Percentiles rank a stretch among this genome's conserved stretches.
These are phyloP conservation scores for Drosophila kurseongensis DNA, from an alignment of 1,140 invertebrate genomes.

Conservation along the genomic window DNA sequence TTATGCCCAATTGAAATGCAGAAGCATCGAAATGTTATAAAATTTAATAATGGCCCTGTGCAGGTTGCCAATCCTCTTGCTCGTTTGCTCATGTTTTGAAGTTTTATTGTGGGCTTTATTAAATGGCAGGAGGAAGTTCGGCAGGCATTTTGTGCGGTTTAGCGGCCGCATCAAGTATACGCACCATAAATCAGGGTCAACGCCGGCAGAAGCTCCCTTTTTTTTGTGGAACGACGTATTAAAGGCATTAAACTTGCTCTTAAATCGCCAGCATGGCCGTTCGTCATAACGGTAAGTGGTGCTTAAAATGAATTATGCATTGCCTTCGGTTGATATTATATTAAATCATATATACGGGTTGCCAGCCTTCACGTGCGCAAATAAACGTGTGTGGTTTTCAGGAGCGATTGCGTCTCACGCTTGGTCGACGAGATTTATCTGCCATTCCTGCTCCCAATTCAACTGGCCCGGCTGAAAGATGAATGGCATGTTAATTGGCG, in stretches of 20 bases:
- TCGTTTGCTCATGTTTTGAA: constrained; percentile 48
- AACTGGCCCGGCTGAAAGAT: constrained; percentile 14
- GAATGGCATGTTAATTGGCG: constrained; percentile 68
- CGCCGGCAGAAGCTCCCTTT: constrained; percentile 45
- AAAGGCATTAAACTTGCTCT: constrained; percentile 76
- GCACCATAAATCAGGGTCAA: constrained; percentile 77
- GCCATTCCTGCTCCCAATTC: constrained; percentile 11
- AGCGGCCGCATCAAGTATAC: constrained; percentile 76
- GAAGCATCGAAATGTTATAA: constrained; percentile 79
- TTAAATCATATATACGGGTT: constrained; percentile 18
- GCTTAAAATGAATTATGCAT: constrained; percentile 82
- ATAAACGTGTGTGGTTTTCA: constrained; percentile 23
- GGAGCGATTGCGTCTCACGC: constrained; percentile 19
- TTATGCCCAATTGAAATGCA: constrained; percentile 78
- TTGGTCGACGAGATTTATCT: constrained; percentile 42
- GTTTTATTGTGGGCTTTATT: constrained; percentile 58
- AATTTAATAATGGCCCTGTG: constrained; percentile 68
- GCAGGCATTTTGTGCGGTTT: constrained; percentile 67
- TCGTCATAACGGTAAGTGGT: constrained; percentile 77
- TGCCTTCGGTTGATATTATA: constrained; percentile 49
- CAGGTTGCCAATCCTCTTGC: constrained; percentile 1
- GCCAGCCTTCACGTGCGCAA: constrained; percentile 1
- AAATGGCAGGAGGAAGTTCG: constrained; percentile 34
- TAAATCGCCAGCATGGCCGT: constrained; percentile 67
- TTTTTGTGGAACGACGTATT: constrained; percentile 69